These are phyloP conservation scores for Hypotaenidia okinawae DNA, from an alignment of 2,797 vertebrate species.

Conservation along the genomic window DNA sequence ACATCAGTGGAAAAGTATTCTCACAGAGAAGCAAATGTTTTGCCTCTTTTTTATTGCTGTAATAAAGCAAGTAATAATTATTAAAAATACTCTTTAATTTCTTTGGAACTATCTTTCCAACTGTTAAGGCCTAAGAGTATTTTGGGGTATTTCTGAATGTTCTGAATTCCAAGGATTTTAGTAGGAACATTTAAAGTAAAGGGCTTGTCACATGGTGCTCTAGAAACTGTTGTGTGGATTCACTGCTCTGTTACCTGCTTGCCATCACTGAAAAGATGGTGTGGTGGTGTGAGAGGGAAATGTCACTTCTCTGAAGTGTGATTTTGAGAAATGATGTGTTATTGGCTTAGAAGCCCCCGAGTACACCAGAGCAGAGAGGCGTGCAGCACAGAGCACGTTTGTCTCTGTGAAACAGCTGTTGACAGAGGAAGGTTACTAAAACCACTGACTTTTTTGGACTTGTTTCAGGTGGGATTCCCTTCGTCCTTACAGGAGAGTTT, in stretches of 20 bases:
- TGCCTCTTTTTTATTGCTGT: background rate
- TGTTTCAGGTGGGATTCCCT: conserved; percentile 90
- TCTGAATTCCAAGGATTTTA: background rate
- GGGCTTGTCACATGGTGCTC: accelerated
- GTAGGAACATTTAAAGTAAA: background rate
- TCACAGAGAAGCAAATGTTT: background rate
- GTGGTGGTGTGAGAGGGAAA: background rate
- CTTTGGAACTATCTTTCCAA: background rate
- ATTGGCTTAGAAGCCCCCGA: background rate
- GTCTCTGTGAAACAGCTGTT: background rate
- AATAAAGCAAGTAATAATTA: background rate
- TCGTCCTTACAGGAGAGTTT: conserved; percentile 90
- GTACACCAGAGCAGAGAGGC: background rate
- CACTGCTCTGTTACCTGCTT: background rate
- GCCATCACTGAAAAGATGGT: background rate
- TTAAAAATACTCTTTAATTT: background rate
- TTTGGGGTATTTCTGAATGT: background rate
- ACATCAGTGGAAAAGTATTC: background rate
- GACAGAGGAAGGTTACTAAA: background rate
- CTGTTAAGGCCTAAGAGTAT: background rate
- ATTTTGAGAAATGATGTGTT: background rate
- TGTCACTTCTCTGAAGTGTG: background rate
- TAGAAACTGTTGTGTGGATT: background rate
- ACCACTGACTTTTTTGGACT: background rate
- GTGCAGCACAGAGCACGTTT: accelerated